Percentiles rank a stretch among this genome's conserved stretches.
phyloP scores from a whole-genome alignment of 2,797 vertebrate species.

The Lithobates pipiens region DNA sequence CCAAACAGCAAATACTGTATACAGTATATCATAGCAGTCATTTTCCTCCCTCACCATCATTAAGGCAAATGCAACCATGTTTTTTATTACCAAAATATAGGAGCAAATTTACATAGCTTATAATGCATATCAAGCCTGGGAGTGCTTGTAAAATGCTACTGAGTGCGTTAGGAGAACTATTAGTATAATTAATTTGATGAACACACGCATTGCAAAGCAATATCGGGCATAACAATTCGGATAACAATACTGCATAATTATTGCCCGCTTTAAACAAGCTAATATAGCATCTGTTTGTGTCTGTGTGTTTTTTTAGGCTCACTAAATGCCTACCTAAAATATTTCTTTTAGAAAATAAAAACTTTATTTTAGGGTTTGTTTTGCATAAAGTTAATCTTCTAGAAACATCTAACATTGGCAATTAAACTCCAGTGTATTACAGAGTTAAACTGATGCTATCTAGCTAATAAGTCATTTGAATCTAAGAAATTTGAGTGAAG shows the following conservation, averaged over 20 bases:
- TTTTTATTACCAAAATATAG: slow-evolving; percentile 21
- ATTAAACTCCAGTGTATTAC: neutral
- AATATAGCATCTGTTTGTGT: slow-evolving; percentile 16
- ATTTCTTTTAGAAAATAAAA: neutral
- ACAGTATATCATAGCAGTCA: slow-evolving; percentile 23
- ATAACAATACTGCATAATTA: slow-evolving; percentile 41
- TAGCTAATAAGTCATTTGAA: neutral
- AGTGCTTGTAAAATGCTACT: slow-evolving; percentile 41
- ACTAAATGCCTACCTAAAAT: slow-evolving; percentile 1
- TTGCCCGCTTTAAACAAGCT: slow-evolving; percentile 18
- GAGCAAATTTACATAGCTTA: slow-evolving; percentile 22
- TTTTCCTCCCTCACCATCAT: slow-evolving; percentile 9
- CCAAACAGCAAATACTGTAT: slow-evolving; percentile 10
- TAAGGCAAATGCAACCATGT: neutral
- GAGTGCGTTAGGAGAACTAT: slow-evolving; percentile 26
- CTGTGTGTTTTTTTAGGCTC: neutral
- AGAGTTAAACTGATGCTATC: neutral
- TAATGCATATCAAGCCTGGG: slow-evolving; percentile 22
- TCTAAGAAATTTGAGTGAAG: neutral
- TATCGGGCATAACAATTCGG: slow-evolving; percentile 32
- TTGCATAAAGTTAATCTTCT: neutral
- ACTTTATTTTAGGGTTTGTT: neutral
- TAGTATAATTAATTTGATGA: slow-evolving; percentile 42
- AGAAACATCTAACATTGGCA: neutral
- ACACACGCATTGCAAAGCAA: slow-evolving; percentile 23